Base-by-base conservation (phyloP, 2,797 vertebrate species). In the Pempheris klunzingeri region DNA sequence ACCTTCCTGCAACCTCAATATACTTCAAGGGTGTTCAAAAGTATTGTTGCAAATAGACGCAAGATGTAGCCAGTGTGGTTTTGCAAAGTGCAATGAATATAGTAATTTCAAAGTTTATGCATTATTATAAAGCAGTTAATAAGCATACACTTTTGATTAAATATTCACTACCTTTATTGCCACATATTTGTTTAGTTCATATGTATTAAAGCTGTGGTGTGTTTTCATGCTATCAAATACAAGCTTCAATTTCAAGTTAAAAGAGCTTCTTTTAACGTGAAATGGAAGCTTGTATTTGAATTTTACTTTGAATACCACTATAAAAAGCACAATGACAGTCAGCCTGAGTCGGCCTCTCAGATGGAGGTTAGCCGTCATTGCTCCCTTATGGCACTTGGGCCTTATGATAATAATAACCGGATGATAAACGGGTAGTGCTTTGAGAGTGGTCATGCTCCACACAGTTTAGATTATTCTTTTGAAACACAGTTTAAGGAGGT, bases 401-500 rank as follows among this genome's bases (percentile, higher is more conserved):
- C 4, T 59, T 3, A 11, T 7, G 41, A 12, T n/a, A 52, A 69
- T 50, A 57, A 72, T 38, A 11, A 46, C 55, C 7, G 36, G n/a
- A n/a, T 24, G 5, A 22, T 59, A 39, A 80, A 55, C 1, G 0
- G 15, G 1, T 5, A 0, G 2, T 59, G 24, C 59, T 49, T 41
- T 9, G 15, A 50, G 32, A 55, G 34, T 2, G 2, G 7, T 58
- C 59, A 26, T 2, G 28, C 50, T 55, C 22, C 52, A 47, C 9
- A 44, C 39, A n/a, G 28, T 79, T 41, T 57, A n/a, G 22, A 67
- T 79, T 52, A 53, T 24, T 68, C 43, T 39, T 60, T 43, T 54
- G 12, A 80, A 59, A n/a, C 5, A 50, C 14, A 8, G 32, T 55
- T 58, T 12, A 39, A 73, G n/a, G 20, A 47, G 11, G 11, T 15